phyloP scores from a whole-genome alignment of 2,797 vertebrate species.

The Macropus fuliginosus region DNA sequence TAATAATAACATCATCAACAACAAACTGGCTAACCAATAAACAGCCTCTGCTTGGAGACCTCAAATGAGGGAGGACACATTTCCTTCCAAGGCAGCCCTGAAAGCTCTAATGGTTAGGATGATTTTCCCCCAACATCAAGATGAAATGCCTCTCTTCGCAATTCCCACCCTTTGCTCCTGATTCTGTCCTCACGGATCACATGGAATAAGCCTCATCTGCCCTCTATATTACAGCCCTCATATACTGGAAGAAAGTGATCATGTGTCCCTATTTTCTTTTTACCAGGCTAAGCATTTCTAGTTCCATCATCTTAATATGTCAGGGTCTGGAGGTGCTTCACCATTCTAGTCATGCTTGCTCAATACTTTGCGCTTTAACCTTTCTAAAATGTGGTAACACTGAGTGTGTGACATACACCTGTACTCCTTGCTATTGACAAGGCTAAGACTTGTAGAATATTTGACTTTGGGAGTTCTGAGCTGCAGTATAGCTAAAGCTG shows the following conservation, averaged over 20 bases:
- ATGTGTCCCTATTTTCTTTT: background rate
- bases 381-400: background rate
- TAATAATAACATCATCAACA: background rate
- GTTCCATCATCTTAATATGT: background rate
- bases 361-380: background rate
- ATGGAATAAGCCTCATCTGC: background rate
- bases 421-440: background rate
- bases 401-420: background rate
- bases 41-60: background rate
- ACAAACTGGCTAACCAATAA: background rate
- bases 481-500: background rate
- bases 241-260: background rate
- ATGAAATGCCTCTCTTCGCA: background rate
- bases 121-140: background rate
- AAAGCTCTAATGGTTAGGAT: background rate
- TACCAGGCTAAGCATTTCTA: background rate
- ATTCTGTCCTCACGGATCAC: background rate
- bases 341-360: background rate
- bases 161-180: background rate
- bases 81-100: background rate
- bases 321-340: background rate
- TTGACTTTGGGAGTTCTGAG: background rate
- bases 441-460: background rate
- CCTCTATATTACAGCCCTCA: background rate
- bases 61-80: background rate